Evolutionary conservation across 2,113 vertebrate species (phyloP), one percentile per base, ranked within the genome.

Genomic region (Sturnira hondurensis): DNA sequence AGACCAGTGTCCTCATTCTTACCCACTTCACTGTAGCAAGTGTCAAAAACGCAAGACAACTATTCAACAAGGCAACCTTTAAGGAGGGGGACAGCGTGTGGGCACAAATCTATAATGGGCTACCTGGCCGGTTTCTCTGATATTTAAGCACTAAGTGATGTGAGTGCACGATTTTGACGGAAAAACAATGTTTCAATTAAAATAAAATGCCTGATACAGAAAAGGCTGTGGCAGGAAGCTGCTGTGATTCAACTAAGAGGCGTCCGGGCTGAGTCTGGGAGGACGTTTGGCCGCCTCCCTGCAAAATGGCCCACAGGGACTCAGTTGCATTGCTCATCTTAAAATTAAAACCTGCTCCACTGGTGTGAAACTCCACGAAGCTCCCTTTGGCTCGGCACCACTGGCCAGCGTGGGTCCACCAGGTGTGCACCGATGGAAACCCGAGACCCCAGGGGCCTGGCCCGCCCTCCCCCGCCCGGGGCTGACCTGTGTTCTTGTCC

Each of bases 401-500:
- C 11, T 2, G 15, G 3, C 3, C 47, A 1, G 24, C 17, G 3
- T 4, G 43, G 28, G 45, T 19, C 61, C 7, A 0, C 10, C 4
- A 11, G 26, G 4, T 13, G 50, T 10, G 31, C 33, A 33, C 43
- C 17, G 0, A 28, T 0, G 7, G 54, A 31, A 5, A 19, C 33
- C 61, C 1, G 0, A 0, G 9, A 13, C 65, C 36, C 26, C 4
- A 8, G 5, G 1, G 6, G 26, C 16, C 41, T 13, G 38, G 9
- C 11, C 11, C 41, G 4, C 54, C 70, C 16, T 24, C 74, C 7
- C 67, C 16, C 0, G 1, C 28, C 36, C 1, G 4, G 38, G 63
- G 89, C 98, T 97, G 96, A 99, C 99, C 99, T 98, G 98, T 98
- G 80, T 97, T 99, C 97, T 99, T 99, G 98, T 99, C 99, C 77